Evolutionary conservation across 2,888 invertebrate genomes (phyloP).

Genomic region (Ichneumoninae sp.): DNA sequence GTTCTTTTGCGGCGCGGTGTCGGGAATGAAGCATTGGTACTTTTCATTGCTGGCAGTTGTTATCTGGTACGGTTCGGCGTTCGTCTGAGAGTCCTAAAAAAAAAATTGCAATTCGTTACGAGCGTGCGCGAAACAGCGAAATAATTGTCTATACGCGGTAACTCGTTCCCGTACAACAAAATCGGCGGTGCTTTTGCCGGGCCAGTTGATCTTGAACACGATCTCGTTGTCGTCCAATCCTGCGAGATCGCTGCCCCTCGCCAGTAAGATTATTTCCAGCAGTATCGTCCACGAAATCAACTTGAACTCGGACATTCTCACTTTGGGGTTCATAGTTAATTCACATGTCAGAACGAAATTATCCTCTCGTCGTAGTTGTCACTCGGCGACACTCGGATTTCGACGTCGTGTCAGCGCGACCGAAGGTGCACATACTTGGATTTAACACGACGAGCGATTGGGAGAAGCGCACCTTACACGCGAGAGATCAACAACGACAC

Average conservation of each 20-base stretch:
- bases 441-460: neutral
- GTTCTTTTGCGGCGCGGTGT: conserved; percentile 86
- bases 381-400: neutral
- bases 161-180: conserved; percentile 81
- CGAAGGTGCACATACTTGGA: neutral
- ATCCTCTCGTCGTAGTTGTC: neutral
- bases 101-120: conserved; percentile 44
- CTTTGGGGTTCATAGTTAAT: neutral
- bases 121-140: neutral
- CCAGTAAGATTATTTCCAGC: conserved; percentile 59
- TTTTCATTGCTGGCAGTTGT: conserved; percentile 92
- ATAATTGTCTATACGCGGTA: neutral
- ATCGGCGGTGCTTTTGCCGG: conserved; percentile 85
- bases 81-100: conserved; percentile 77
- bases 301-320: conserved; percentile 41
- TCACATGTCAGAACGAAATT: conserved; percentile 1
- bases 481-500: neutral
- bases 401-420: neutral
- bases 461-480: neutral
- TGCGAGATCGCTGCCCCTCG: conserved; percentile 87
- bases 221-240: conserved; percentile 92
- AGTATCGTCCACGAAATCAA: conserved; percentile 47
- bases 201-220: conserved; percentile 92
- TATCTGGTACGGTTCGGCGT: conserved; percentile 88
- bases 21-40: conserved; percentile 93